Percentiles rank a stretch among this genome's conserved stretches.
Conservation (phyloP, 1,140 invertebrate species). For the Macrosteles quadrilineatus region DNA sequence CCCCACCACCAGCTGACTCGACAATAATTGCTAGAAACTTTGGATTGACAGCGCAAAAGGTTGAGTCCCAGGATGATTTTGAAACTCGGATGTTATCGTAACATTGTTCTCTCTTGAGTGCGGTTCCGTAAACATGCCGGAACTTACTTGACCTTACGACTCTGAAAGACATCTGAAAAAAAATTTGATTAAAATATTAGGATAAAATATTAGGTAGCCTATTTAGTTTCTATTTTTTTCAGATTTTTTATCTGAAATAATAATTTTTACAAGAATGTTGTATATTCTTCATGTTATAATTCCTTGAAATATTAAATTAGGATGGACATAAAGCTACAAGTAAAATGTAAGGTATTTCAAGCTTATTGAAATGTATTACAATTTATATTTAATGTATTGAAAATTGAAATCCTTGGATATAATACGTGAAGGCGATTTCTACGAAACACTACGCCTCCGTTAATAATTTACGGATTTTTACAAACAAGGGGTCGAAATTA, state of each 20-base stretch:
- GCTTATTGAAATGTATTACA: too few species aligned
- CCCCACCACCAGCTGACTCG: slow-evolving; percentile 96
- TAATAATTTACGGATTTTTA: too few species aligned
- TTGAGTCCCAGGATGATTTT: slow-evolving; percentile 98
- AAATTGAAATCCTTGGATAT: too few species aligned
- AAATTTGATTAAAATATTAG: too few species aligned
- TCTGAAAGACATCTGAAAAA: slow-evolving; percentile 84
- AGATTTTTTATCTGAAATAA: not conserved
- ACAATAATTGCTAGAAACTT: slow-evolving; percentile 99
- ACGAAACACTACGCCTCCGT: too few species aligned
- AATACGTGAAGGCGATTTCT: too few species aligned
- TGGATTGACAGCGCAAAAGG: slow-evolving; percentile 98
- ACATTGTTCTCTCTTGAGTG: slow-evolving; percentile 96
- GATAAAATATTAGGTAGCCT: too few species aligned
- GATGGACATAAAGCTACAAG: not conserved
- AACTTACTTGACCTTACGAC: slow-evolving; percentile 96
- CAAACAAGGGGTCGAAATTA: too few species aligned
- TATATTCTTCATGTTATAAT: not conserved
- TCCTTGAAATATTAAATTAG: not conserved
- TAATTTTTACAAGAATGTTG: not conserved
- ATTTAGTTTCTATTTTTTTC: not conserved
- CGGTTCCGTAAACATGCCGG: slow-evolving; percentile 97
- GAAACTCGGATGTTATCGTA: slow-evolving; percentile 99
- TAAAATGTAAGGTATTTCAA: not conserved
- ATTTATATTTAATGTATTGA: too few species aligned